Percentiles rank a stretch among this genome's conserved stretches.
These are phyloP conservation scores for Saimiri boliviensis DNA, from an alignment of 2,113 vertebrate genomes.

Conservation along the genomic window DNA sequence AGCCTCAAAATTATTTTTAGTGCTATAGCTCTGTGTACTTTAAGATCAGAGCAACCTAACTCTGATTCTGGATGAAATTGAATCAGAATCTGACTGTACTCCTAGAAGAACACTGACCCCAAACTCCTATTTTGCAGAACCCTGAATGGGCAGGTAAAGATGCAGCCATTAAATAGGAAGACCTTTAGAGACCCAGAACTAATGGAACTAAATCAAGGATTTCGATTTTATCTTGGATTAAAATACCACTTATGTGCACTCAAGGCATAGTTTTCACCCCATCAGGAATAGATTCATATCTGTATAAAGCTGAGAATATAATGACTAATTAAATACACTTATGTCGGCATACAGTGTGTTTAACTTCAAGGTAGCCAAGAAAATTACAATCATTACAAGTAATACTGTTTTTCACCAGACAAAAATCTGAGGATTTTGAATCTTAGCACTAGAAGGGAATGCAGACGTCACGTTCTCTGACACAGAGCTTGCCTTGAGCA, in stretches of 20 bases:
- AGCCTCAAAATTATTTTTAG: not conserved
- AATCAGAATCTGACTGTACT: not conserved
- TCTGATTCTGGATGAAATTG: not conserved
- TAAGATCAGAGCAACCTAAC: not conserved
- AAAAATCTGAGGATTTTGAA: slow-evolving; percentile 13
- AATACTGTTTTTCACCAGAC: not conserved
- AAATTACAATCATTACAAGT: slow-evolving; percentile 11
- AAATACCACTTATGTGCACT: not conserved
- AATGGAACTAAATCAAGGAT: not conserved
- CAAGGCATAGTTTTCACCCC: not conserved
- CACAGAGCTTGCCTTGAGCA: not conserved
- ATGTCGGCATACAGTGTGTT: not conserved
- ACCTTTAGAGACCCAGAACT: not conserved
- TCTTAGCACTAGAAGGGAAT: not conserved
- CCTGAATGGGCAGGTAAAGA: not conserved
- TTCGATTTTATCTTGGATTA: not conserved
- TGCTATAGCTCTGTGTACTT: not conserved
- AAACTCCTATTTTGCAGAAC: not conserved
- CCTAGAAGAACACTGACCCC: not conserved
- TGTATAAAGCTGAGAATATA: not conserved
- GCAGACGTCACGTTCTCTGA: not conserved
- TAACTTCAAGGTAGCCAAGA: not conserved
- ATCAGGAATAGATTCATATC: not conserved
- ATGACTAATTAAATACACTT: not conserved
- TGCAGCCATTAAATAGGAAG: not conserved